A percentile compares a stretch with the other conserved stretches of the same genome.
These are phyloP conservation scores for Hyperoplus lanceolatus DNA, from an alignment of 2,797 vertebrate species.

Conservation along the genomic window DNA sequence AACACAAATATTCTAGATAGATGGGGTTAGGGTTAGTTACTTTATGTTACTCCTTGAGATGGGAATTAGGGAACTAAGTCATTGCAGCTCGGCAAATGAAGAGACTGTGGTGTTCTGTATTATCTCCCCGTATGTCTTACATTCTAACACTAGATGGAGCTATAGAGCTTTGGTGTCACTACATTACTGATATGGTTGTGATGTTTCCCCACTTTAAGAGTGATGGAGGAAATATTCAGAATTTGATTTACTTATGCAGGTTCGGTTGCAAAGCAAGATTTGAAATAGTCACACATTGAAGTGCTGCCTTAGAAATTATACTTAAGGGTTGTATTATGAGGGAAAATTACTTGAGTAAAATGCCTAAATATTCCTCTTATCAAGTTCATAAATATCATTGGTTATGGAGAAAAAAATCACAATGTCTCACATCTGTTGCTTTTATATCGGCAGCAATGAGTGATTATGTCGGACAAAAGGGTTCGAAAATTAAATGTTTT, in stretches of 20 bases:
- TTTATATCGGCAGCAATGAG: neutral
- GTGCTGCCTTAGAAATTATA: neutral
- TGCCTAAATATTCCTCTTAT: neutral
- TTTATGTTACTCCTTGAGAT: neutral
- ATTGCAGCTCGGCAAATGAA: neutral
- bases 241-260: neutral
- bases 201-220: no score
- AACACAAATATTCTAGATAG: no score
- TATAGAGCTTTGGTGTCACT: slow-evolving; percentile 20
- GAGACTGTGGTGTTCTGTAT: neutral
- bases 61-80: neutral
- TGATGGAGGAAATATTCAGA: neutral
- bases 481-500: neutral
- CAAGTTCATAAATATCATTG: neutral
- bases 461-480: neutral
- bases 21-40: no score
- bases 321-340: neutral
- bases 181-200: neutral
- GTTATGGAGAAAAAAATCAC: neutral
- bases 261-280: neutral
- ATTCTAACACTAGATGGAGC: slow-evolving; percentile 56
- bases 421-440: neutral
- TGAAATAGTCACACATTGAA: neutral
- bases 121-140: neutral
- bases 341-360: neutral